These are phyloP conservation scores for Ceratina australensis DNA, from an alignment of 1,140 invertebrate genomes.

Conservation along the genomic window DNA sequence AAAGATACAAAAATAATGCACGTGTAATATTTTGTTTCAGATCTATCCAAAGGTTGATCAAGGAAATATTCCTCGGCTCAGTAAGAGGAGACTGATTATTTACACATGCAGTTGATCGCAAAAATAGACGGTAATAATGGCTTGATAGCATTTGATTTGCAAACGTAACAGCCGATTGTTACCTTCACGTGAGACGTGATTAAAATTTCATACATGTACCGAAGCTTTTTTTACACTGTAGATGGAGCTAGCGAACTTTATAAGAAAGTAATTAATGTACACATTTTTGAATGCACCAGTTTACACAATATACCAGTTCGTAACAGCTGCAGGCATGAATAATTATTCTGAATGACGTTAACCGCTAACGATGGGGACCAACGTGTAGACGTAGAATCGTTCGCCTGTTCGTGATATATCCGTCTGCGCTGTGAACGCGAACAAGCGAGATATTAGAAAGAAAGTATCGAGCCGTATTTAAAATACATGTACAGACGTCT, in stretches of 20 bases:
- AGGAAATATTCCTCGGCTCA: neutral
- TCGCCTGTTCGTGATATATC: neutral
- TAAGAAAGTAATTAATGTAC: neutral
- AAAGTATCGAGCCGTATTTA: neutral
- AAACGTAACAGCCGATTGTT: neutral
- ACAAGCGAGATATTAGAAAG: neutral
- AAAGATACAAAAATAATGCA: too few relatives aligned
- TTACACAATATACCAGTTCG: constrained; percentile 6
- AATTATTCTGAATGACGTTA: neutral
- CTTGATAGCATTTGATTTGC: neutral
- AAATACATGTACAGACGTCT: too few relatives aligned
- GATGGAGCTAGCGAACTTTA: neutral
- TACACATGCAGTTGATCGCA: neutral
- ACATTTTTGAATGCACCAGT: neutral
- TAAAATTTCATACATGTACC: neutral
- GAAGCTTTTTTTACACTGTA: neutral
- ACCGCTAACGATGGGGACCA: constrained; percentile 24
- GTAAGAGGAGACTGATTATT: neutral
- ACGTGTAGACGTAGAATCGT: neutral
- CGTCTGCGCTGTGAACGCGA: neutral
- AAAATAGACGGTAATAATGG: neutral
- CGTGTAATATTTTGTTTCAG: constrained; percentile 35
- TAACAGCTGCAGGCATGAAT: neutral
- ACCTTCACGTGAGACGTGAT: too few relatives aligned
- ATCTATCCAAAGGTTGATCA: neutral